Percentiles rank a stretch among this genome's conserved stretches.
Conservation (phyloP, 2,797 vertebrate genomes). For the Apogon talboti region DNA sequence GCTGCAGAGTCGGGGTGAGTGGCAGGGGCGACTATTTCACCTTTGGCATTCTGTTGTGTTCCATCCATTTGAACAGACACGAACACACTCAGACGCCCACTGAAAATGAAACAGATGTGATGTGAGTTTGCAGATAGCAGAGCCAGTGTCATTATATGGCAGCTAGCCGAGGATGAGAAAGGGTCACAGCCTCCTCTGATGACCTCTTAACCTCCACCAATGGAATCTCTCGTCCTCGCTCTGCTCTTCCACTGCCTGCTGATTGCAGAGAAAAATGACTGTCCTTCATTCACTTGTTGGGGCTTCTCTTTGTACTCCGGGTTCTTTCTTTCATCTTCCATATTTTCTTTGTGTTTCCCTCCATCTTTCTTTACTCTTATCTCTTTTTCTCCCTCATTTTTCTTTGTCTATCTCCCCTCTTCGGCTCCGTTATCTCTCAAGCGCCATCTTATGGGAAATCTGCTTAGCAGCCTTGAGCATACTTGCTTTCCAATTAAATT, state of each 20-base stretch:
- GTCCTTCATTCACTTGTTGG: conserved; percentile 30
- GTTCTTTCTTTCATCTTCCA: conserved; percentile 20
- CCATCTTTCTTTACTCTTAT: conserved; percentile 20
- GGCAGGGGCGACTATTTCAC: conserved; percentile 48
- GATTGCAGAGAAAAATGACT: conserved; percentile 35
- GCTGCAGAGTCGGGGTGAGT: conserved; percentile 19
- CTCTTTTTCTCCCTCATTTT: conserved; percentile 21
- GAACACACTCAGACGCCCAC: not conserved
- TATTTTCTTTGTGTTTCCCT: conserved; percentile 19
- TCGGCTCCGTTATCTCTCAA: conserved; percentile 51
- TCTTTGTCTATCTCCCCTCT: conserved; percentile 38
- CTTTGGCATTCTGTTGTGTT: conserved; percentile 32
- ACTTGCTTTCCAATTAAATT: conserved; percentile 87
- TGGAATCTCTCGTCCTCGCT: conserved; percentile 27
- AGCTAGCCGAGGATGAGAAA: conserved; percentile 32
- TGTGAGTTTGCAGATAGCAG: conserved; percentile 13
- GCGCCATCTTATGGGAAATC: conserved; percentile 76
- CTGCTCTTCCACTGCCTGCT: conserved; percentile 27
- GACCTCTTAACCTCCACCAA: conserved; percentile 46
- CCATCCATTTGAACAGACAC: conserved; percentile 19
- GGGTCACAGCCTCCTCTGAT: conserved; percentile 23
- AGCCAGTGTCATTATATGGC: conserved; percentile 32
- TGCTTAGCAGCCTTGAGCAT: conserved; percentile 75
- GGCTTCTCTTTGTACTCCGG: conserved; percentile 17
- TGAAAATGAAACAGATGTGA: conserved; percentile 15